phyloP scores from a whole-genome alignment of 1,140 invertebrate species.

The Dendroctonus valens region DNA sequence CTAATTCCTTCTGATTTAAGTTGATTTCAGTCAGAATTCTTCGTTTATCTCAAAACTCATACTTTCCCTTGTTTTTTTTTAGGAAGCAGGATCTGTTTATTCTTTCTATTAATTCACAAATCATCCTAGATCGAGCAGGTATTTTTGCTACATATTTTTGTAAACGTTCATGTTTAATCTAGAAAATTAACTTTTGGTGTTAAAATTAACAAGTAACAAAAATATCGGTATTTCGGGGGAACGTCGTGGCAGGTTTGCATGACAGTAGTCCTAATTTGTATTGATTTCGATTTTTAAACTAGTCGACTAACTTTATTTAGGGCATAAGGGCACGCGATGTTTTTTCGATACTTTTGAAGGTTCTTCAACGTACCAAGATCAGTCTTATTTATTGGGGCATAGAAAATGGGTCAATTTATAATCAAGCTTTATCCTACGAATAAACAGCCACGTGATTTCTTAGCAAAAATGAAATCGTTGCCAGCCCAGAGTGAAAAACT shows the following conservation, averaged over 20 bases:
- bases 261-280: slow-evolving; percentile 20
- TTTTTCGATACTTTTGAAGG: slow-evolving; percentile 13
- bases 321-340: slow-evolving; percentile 14
- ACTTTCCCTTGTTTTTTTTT: slow-evolving; percentile 40
- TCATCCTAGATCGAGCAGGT: not conserved
- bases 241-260: slow-evolving; percentile 9
- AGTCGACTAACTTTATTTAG: slow-evolving; percentile 18
- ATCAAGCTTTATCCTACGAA: not conserved
- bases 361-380: not conserved
- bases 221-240: too few relatives aligned
- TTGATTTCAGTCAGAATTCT: too few relatives aligned
- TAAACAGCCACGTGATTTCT: not conserved
- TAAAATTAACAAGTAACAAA: too few relatives aligned
- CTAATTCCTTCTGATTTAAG: too few relatives aligned
- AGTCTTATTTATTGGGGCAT: too few relatives aligned
- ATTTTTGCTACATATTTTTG: not conserved
- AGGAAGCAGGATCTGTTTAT: slow-evolving; percentile 58
- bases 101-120: slow-evolving; percentile 53
- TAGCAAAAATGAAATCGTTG: not conserved
- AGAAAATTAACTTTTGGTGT: too few relatives aligned
- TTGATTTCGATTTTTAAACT: slow-evolving; percentile 14
- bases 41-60: too few relatives aligned
- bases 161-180: too few relatives aligned
- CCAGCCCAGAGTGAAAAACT: too few relatives aligned
- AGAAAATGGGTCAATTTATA: too few relatives aligned